Percentiles rank a stretch among this genome's conserved stretches.
These are phyloP conservation scores for Ceratina calcarata DNA, from an alignment of 1,140 invertebrate species.

Conservation along the genomic window DNA sequence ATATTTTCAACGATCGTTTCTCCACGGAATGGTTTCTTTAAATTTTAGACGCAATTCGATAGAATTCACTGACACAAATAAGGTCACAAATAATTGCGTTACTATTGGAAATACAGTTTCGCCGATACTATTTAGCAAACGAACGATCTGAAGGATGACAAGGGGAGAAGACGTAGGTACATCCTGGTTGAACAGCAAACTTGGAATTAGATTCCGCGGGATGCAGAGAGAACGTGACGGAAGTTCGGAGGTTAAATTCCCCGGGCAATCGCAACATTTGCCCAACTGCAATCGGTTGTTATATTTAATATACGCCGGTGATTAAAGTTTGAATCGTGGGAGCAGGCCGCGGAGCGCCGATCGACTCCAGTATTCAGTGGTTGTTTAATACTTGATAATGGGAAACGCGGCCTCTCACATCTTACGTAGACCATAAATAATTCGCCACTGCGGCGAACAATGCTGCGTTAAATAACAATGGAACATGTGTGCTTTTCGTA, in stretches of 20 bases:
- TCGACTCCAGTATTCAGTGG: too few relatives aligned
- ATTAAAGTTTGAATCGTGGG: background rate
- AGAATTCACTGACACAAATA: background rate
- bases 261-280: background rate
- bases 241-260: background rate
- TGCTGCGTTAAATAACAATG: too few relatives aligned
- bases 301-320: background rate
- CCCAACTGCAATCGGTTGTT: background rate
- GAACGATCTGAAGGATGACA: background rate
- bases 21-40: too few relatives aligned
- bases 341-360: background rate
- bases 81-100: too few relatives aligned
- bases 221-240: background rate
- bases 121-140: background rate
- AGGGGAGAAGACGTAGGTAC: background rate
- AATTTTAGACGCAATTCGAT: too few relatives aligned
- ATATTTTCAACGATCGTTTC: too few relatives aligned
- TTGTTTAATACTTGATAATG: too few relatives aligned
- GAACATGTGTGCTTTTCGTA: too few relatives aligned
- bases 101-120: background rate
- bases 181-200: too few relatives aligned
- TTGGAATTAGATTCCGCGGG: background rate
- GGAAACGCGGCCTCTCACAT: too few relatives aligned
- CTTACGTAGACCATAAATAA: too few relatives aligned
- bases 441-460: too few relatives aligned